Conservation (phyloP, 2,888 invertebrate species). For the Amphipoea lucens region DNA sequence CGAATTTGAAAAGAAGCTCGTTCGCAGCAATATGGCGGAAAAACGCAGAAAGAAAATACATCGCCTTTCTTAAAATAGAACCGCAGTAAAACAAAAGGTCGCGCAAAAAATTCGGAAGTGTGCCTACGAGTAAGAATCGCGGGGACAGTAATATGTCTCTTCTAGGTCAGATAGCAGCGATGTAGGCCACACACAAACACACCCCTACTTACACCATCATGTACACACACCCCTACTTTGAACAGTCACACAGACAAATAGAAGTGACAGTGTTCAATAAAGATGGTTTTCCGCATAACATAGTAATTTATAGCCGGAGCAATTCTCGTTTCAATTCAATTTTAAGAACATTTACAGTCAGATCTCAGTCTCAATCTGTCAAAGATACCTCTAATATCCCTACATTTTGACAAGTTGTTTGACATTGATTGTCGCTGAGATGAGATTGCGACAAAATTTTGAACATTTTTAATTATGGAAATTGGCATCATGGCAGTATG, state of each 20-base stretch:
- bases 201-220: slow-evolving; percentile 13
- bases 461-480: background rate
- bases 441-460: no score
- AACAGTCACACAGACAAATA: slow-evolving; percentile 7
- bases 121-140: slow-evolving; percentile 32
- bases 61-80: slow-evolving; percentile 40
- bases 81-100: slow-evolving; percentile 40
- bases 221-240: slow-evolving; percentile 7
- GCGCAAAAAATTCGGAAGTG: slow-evolving; percentile 46
- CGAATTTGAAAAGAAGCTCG: background rate
- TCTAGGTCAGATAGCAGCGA: slow-evolving; percentile 59
- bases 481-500: background rate
- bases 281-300: slow-evolving; percentile 18
- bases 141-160: slow-evolving; percentile 46
- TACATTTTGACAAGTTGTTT: no score
- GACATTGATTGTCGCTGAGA: no score
- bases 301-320: slow-evolving; percentile 1
- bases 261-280: slow-evolving; percentile 23
- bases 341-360: background rate
- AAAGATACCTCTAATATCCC: background rate
- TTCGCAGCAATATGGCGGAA: background rate
- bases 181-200: slow-evolving; percentile 52
- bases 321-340: background rate
- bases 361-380: background rate
- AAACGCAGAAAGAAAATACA: slow-evolving; percentile 24